These are phyloP conservation scores for Aramus guarauna DNA, from an alignment of 2,113 vertebrate genomes.

Conservation along the genomic window DNA sequence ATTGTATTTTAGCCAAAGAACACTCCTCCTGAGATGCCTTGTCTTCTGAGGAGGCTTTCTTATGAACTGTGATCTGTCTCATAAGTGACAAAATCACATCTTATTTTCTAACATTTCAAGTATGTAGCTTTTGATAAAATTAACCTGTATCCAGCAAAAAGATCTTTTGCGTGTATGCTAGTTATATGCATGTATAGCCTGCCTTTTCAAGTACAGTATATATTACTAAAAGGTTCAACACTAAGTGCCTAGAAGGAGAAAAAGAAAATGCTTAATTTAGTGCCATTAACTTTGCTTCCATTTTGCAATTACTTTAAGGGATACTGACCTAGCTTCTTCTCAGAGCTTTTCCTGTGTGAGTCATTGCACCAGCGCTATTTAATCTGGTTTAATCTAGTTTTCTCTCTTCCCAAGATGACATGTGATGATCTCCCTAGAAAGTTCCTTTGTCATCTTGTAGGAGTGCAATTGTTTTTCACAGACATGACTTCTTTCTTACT, in stretches of 20 bases:
- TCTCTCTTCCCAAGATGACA: neutral
- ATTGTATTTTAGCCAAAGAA: no score
- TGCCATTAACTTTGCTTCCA: neutral
- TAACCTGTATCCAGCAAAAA: neutral
- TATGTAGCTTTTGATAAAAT: neutral
- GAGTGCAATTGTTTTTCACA: neutral
- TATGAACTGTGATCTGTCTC: neutral
- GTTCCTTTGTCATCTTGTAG: neutral
- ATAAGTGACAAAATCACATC: neutral
- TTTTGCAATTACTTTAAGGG: neutral
- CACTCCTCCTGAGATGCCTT: no score
- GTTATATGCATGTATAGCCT: neutral
- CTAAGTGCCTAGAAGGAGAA: neutral
- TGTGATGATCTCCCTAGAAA: neutral
- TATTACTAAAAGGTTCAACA: neutral
- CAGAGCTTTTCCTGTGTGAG: neutral
- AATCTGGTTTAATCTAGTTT: neutral
- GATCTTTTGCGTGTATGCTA: neutral
- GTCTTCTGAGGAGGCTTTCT: no score
- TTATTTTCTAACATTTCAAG: neutral
- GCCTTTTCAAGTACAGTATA: neutral
- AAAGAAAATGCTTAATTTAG: neutral
- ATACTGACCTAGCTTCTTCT: neutral
- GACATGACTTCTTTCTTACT: no score
- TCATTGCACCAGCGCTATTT: neutral